Conservation (phyloP, 2,888 invertebrate genomes). For the Drosophila histrio region DNA sequence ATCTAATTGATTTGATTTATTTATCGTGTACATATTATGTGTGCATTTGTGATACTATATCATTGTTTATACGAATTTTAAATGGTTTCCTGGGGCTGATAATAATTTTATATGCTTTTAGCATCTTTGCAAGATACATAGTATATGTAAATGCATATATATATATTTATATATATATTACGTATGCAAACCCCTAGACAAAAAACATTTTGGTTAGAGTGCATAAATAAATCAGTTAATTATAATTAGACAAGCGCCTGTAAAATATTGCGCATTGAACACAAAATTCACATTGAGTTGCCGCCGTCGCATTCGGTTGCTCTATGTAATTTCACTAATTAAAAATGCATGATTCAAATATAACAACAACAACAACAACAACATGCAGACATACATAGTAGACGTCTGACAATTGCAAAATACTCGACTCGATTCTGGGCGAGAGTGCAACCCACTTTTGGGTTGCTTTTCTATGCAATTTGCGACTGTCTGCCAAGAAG, state of each 20-base stretch:
- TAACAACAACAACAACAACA: conserved; percentile 37
- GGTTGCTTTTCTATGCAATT: conserved; percentile 67
- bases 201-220: conserved; percentile 40
- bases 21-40: too few species aligned
- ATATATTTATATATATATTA: conserved; percentile 13
- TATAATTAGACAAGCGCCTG: conserved; percentile 68
- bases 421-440: conserved; percentile 62
- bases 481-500: conserved; percentile 64
- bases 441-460: conserved; percentile 73
- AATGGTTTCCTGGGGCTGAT: too few species aligned
- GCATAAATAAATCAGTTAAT: conserved; percentile 64
- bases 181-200: conserved; percentile 11
- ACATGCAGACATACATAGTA: conserved; percentile 23
- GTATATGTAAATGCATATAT: neutral
- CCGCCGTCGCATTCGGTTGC: conserved; percentile 37
- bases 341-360: conserved; percentile 77
- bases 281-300: conserved; percentile 57
- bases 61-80: too few species aligned
- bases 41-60: too few species aligned
- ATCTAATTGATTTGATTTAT: neutral
- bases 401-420: conserved; percentile 52
- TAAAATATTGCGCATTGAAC: conserved; percentile 62
- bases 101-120: neutral
- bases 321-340: conserved; percentile 73
- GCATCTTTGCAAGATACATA: neutral